Percentiles rank a stretch among this genome's conserved stretches.
Conservation (phyloP, 2,113 vertebrate species). For the Madoqua kirkii region DNA sequence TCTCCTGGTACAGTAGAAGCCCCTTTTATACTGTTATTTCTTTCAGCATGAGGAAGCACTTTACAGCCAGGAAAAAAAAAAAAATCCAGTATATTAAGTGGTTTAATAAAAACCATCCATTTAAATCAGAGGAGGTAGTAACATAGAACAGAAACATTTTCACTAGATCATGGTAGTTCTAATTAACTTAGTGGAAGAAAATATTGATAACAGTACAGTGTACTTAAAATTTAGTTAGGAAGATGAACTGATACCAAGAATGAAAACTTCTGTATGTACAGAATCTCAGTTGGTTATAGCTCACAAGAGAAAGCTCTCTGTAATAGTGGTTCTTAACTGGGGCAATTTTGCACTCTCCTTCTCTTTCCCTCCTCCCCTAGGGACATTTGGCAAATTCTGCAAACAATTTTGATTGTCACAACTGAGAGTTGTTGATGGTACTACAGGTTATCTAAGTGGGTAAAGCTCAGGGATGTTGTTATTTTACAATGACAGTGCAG, state of each 20-base stretch:
- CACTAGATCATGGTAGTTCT: not conserved
- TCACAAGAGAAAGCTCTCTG: not conserved
- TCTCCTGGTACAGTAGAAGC: not conserved
- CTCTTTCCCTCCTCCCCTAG: not conserved
- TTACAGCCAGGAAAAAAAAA: not conserved
- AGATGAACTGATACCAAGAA: not conserved
- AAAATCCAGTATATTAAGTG: not conserved
- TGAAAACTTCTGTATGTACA: not conserved
- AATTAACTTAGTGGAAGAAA: not conserved
- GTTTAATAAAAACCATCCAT: not conserved
- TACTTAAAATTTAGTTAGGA: not conserved
- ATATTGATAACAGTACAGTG: not conserved
- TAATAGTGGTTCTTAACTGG: not conserved
- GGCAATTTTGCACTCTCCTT: not conserved
- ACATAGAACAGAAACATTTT: not conserved
- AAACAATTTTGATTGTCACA: not conserved
- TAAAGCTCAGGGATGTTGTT: not conserved
- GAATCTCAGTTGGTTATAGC: not conserved
- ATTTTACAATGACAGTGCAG: not conserved
- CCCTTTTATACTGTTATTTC: not conserved
- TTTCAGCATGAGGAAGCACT: not conserved
- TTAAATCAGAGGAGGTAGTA: not conserved
- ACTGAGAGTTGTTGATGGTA: not conserved
- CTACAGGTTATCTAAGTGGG: not conserved
- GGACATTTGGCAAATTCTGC: not conserved